Evolutionary conservation across 2,888 invertebrate species (phyloP), one percentile per base, ranked within the genome.

Genomic region (Pseudococcus longispinus): DNA sequence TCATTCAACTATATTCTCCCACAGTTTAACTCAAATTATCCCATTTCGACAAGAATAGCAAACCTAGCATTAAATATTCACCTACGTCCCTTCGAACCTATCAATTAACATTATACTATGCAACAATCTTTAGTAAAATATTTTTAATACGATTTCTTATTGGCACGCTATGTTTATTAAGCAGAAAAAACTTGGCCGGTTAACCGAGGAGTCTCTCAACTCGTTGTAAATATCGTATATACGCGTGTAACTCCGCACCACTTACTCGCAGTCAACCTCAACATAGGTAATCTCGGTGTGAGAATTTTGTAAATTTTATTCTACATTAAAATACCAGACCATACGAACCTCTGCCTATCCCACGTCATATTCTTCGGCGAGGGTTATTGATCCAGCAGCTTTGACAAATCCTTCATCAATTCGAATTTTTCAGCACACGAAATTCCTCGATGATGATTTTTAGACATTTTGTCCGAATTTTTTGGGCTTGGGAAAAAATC

Each of bases 1-100:
- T 85, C 85, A 85, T 85, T 85, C 85, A 85, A 74, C 32, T 74
- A 70, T 85, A 85, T 85, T 85, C 85, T 85, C 85, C 85, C 85
- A 85, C 85, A 85, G 85, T 85, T 85, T 85, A 65, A 85, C 70
- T 42, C 32, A 85, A 85, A 85, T 70, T 74, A 85, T 85, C 85
- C 77, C 77, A 85, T 85, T 85, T 85, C 85, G 85, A 85, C 85
- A 74, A 85, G 85, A 74, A 85, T 46, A 37, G 74, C 44, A 85
- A 85, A 85, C 85, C 85, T 65, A 77, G 74, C 74, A 85, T 85
- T 85, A 85, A 77, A 85, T 85, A 85, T 85, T 85, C 85, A 85
- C 85, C 85, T 85, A 85, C 74, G 85, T 85, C 74, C 85, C 74
- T 85, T 85, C 74, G 65, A 85, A 85, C 85, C 85, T 77, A 85